These are phyloP conservation scores for Adelosebastes latens DNA, from an alignment of 2,797 vertebrate species.

Conservation along the genomic window DNA sequence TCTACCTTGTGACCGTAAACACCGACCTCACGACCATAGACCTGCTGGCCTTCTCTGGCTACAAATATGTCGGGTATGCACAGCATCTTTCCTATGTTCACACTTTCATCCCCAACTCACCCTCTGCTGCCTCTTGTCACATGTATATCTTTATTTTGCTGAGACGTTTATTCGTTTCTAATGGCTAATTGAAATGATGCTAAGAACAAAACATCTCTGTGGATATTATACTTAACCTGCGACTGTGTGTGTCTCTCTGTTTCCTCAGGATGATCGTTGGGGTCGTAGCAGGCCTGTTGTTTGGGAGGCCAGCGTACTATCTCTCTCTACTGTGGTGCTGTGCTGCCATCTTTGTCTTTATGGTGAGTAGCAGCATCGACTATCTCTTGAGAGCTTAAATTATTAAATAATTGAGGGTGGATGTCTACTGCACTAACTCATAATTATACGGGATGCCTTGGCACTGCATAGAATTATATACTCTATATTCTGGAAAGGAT, in stretches of 20 bases:
- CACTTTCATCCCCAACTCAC: neutral
- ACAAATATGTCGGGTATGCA: conserved; percentile 94
- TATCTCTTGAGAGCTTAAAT: neutral
- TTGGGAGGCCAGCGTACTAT: conserved; percentile 90
- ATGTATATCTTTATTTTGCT: neutral
- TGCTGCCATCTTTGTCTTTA: conserved; percentile 89
- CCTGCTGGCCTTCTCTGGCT: conserved; percentile 91
- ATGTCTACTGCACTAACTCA: neutral
- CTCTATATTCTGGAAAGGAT: neutral
- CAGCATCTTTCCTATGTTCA: neutral
- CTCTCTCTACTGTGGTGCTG: conserved; percentile 91
- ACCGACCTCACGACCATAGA: conserved; percentile 93
- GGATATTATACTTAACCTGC: neutral
- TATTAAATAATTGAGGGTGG: neutral
- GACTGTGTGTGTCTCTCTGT: neutral
- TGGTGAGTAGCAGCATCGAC: conserved; percentile 79
- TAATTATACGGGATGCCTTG: neutral
- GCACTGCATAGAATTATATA: neutral
- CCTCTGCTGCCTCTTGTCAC: neutral
- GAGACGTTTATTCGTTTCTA: neutral
- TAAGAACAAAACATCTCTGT: neutral
- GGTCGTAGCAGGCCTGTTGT: conserved; percentile 88
- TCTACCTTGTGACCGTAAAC: conserved; percentile 91
- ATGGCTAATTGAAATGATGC: rapidly evolving
- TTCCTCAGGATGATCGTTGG: conserved; percentile 90